Percentiles rank a stretch among this genome's conserved stretches.
Conservation (phyloP, 2,888 invertebrate species). For the Morpho helenor region DNA sequence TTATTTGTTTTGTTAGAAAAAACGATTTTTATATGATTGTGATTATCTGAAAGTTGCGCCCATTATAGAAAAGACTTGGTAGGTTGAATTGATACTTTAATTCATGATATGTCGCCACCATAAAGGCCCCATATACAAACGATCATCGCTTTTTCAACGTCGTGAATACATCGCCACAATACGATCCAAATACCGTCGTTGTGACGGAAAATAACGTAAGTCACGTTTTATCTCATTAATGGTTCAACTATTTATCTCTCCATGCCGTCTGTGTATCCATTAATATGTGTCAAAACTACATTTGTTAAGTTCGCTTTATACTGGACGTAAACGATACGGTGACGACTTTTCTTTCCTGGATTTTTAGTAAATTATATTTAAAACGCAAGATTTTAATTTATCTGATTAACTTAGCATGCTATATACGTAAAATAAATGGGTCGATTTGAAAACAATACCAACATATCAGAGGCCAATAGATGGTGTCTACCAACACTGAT, state of each 20-base stretch:
- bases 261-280: conserved; percentile 56
- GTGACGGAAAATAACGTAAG: conserved; percentile 45
- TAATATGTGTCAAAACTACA: conserved; percentile 61
- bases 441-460: too few species aligned
- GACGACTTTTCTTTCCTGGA: neutral
- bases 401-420: too few species aligned
- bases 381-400: too few species aligned
- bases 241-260: conserved; percentile 63
- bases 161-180: conserved; percentile 22
- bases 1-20: too few species aligned
- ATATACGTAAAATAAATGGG: too few species aligned
- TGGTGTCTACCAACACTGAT: too few species aligned
- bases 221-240: conserved; percentile 73
- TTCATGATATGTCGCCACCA: conserved; percentile 42
- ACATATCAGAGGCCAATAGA: too few species aligned
- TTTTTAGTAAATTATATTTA: too few species aligned
- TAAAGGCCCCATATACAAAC: conserved; percentile 35
- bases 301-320: neutral
- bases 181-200: conserved; percentile 44
- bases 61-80: too few species aligned
- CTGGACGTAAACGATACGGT: conserved; percentile 1
- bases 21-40: too few species aligned
- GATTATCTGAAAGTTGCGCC: too few species aligned
- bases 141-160: conserved; percentile 11
- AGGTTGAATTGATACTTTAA: too few species aligned